These are phyloP conservation scores for Latrodectus geometricus DNA, from an alignment of 1,140 invertebrate species.

Conservation along the genomic window DNA sequence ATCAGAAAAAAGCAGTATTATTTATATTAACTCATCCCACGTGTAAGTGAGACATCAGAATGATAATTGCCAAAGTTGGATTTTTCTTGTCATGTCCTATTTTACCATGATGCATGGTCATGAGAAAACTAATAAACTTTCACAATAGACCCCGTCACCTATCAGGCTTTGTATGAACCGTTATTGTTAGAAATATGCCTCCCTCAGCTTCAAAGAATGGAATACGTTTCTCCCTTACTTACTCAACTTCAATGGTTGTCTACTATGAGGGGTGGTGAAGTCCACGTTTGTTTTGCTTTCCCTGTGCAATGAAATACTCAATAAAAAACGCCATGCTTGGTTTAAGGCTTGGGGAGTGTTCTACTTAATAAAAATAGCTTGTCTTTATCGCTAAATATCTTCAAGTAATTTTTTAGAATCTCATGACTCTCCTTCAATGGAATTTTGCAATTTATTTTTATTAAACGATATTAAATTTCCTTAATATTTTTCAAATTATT, in stretches of 20 bases:
- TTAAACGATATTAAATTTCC: no score
- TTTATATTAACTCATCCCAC: slow-evolving; percentile 5
- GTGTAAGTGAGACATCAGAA: slow-evolving; percentile 26
- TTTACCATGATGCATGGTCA: slow-evolving; percentile 25
- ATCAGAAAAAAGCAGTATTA: neutral
- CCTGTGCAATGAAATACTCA: neutral
- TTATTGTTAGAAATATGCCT: slow-evolving; percentile 48
- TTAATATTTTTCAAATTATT: no score
- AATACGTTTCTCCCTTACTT: slow-evolving; percentile 12
- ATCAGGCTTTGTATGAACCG: slow-evolving; percentile 27
- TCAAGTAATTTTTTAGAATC: no score
- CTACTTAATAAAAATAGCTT: no score
- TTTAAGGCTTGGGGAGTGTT: neutral
- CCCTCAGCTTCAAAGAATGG: slow-evolving; percentile 24
- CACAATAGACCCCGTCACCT: slow-evolving; percentile 49
- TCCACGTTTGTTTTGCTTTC: slow-evolving; percentile 53
- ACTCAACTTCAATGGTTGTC: slow-evolving; percentile 32
- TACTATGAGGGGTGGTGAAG: slow-evolving; percentile 39
- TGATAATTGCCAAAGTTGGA: neutral
- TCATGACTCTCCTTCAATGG: no score
- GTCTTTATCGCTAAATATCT: no score
- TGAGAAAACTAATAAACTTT: slow-evolving; percentile 57
- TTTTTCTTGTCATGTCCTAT: neutral
- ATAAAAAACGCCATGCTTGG: neutral
- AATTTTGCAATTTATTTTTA: no score